Evolutionary conservation across 2,888 invertebrate species (phyloP).

Genomic region (Beris morrisii): DNA sequence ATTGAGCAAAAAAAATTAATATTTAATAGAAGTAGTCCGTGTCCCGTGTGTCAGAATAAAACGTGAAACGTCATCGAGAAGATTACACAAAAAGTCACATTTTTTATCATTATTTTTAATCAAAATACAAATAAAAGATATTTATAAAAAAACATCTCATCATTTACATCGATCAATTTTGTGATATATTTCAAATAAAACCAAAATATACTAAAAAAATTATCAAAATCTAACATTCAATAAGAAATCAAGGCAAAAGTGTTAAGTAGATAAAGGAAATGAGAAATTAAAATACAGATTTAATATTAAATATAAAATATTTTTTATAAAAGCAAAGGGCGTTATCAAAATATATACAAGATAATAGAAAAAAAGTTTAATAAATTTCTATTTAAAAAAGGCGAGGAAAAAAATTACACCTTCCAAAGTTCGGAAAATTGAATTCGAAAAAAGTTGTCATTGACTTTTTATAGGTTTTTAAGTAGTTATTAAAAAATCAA

Average conservation of each 20-base stretch:
- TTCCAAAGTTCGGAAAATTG: slow-evolving; percentile 20
- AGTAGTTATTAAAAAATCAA: slow-evolving; percentile 27
- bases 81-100: slow-evolving; percentile 5
- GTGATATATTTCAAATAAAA: slow-evolving; percentile 39
- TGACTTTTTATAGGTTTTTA: background rate
- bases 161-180: slow-evolving; percentile 42
- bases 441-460: slow-evolving; percentile 3
- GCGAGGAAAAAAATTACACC: slow-evolving; percentile 11
- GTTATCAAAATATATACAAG: slow-evolving; percentile 2
- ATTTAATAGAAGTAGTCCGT: slow-evolving; percentile 17
- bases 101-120: slow-evolving; percentile 4
- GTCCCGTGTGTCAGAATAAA: background rate
- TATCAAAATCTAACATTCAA: slow-evolving; percentile 17
- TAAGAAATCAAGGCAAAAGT: slow-evolving; percentile 28
- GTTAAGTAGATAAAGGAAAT: slow-evolving; percentile 10
- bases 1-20: background rate
- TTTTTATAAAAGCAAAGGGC: slow-evolving; percentile 2
- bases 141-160: slow-evolving; percentile 18
- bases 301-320: background rate
- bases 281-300: background rate
- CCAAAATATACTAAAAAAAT: slow-evolving; percentile 22
- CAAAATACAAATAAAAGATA: slow-evolving; percentile 3
- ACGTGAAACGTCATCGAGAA: background rate
- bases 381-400: background rate
- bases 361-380: slow-evolving; percentile 1